A percentile compares a stretch with the other conserved stretches of the same genome.
These are phyloP conservation scores for Drosophila azteca DNA, from an alignment of 1,140 invertebrate species.

Conservation along the genomic window DNA sequence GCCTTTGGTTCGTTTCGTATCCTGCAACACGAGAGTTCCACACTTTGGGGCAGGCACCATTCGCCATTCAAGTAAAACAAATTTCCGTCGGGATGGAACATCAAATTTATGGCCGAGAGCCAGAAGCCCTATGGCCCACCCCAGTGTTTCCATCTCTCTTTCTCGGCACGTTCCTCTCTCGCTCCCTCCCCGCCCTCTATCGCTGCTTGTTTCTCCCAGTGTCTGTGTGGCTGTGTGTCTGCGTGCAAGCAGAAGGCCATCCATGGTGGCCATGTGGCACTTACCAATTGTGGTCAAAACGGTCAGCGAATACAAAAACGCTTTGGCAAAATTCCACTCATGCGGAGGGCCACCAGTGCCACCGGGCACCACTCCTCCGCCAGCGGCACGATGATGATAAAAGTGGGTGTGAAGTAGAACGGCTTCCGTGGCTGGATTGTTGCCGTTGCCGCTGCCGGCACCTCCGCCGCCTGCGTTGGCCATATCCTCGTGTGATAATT, in stretches of 20 bases:
- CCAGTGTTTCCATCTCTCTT: constrained; percentile 4
- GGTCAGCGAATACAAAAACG: constrained; percentile 97
- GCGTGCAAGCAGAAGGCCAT: constrained; percentile 26
- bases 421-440: constrained; percentile 84
- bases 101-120: constrained; percentile 69
- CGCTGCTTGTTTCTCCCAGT: not conserved
- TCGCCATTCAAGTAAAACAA: constrained; percentile 76
- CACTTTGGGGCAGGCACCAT: constrained; percentile 10
- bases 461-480: constrained; percentile 45
- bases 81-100: constrained; percentile 70
- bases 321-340: constrained; percentile 96
- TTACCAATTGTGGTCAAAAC: constrained; percentile 98
- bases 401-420: constrained; percentile 75
- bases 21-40: constrained; percentile 44
- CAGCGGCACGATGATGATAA: constrained; percentile 85
- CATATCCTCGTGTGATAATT: constrained; percentile 83
- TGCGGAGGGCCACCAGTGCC: constrained; percentile 85
- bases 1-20: constrained; percentile 37
- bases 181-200: not conserved
- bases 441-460: constrained; percentile 30
- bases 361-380: constrained; percentile 51
- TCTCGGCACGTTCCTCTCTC: too few species aligned
- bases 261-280: constrained; percentile 75
- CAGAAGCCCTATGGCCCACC: constrained; percentile 6
- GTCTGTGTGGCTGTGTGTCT: not conserved